Evolutionary conservation across 2,113 vertebrate genomes (phyloP), one percentile per base, ranked within the genome.

Genomic region (Lamprotornis superbus): DNA sequence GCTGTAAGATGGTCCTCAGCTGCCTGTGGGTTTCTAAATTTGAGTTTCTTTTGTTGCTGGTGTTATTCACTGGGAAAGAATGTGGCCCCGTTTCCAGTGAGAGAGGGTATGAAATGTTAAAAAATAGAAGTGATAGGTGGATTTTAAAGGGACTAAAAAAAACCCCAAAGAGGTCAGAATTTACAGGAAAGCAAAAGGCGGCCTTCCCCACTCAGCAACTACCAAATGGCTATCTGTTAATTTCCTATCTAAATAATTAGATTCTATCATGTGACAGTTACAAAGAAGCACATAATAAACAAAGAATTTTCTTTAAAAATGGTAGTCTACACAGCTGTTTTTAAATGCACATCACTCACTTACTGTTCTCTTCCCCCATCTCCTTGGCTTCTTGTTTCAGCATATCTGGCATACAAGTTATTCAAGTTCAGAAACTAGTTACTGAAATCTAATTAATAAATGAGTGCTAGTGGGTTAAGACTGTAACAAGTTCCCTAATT

Each of bases 51-150:
- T 94, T 94, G 91, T 91, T 91, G 70, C 50, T 84, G 49, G 14
- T 87, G 40, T 95, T 94, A 94, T 82, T 93, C 91, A 91, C 57
- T 57, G 77, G 57, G 70, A 93, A 94, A 87, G 67, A 91, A 93
- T 59, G 61, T 83, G 67, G 87, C 70, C 74, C 67, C 19, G 3
- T 89, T 94, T 91, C 63, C 78, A 95, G 37, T 50, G 87, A 87
- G 65, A 81, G 64, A 90, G 71, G 11, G 65, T 87, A 50, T 60
- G 67, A 94, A 96, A 76, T 50, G 44, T 75, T 94, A 89, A 95
- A 92, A 93, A 65, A 71, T 88, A 87, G 77, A 91, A 87, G 50
- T 12, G 25, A 71, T 89, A 55, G 65, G 44, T 92, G 57, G 70
- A 74, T 88, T 94, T 92, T 68, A 91, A 94, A 78, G 46, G 10